phyloP scores from a whole-genome alignment of 2,113 vertebrate species.

The Paedocypris sp. region DNA sequence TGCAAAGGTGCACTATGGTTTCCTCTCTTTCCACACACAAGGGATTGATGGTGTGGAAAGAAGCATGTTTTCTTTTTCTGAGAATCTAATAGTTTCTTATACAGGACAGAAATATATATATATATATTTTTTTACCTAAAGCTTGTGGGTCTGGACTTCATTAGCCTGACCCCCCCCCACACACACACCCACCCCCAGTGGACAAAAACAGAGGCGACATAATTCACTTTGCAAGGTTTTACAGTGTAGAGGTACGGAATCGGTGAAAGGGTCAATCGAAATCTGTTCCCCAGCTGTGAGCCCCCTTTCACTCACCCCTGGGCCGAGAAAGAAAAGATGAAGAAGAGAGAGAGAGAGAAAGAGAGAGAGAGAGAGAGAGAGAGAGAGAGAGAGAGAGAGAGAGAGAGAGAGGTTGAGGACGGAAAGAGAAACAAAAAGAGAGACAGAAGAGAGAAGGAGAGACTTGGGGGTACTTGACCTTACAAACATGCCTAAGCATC shows the following conservation, averaged over 20 bases:
- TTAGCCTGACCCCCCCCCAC: slow-evolving; percentile 18
- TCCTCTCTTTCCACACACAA: not conserved
- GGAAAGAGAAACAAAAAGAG: too few species aligned
- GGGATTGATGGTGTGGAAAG: not conserved
- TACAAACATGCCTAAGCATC: too few species aligned
- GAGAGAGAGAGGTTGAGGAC: too few species aligned
- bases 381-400: too few species aligned
- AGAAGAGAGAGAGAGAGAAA: not conserved
- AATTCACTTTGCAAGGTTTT: slow-evolving; percentile 48
- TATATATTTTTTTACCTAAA: slow-evolving; percentile 7
- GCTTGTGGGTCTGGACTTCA: slow-evolving; percentile 38
- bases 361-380: not conserved
- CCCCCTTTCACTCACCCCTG: slow-evolving; percentile 28
- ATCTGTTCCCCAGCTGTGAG: slow-evolving; percentile 45
- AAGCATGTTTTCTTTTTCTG: not conserved
- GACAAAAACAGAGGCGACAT: slow-evolving; percentile 42
- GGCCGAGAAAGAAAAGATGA: slow-evolving; percentile 1
- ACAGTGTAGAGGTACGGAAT: slow-evolving; percentile 39
- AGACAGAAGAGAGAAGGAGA: too few species aligned
- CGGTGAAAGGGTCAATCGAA: slow-evolving; percentile 40
- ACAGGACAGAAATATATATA: not conserved
- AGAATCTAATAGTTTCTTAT: not conserved
- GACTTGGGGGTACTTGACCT: too few species aligned
- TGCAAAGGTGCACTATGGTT: not conserved
- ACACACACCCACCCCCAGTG: not conserved